These are phyloP conservation scores for Apotomis betuletana DNA, from an alignment of 2,888 invertebrate genomes.

Conservation along the genomic window DNA sequence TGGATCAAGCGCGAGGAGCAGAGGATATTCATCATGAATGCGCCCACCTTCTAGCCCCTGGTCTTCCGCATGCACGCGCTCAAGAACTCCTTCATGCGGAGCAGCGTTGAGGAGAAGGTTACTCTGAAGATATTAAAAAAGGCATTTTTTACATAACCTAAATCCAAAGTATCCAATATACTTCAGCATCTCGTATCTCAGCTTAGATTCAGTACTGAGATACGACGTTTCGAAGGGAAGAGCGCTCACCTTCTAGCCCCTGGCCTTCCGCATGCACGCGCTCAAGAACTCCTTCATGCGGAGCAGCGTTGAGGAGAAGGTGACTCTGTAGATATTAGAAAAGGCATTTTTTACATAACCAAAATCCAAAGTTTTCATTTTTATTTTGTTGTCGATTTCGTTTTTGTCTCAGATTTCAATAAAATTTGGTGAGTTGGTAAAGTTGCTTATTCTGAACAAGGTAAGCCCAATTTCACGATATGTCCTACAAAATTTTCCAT, in stretches of 20 bases:
- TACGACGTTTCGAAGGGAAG: conserved; percentile 70
- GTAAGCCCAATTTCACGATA: no score
- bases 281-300: conserved; percentile 62
- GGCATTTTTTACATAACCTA: no score
- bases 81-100: conserved; percentile 58
- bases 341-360: not conserved
- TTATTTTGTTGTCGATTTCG: no score
- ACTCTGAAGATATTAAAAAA: not conserved
- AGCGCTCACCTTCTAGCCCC: conserved; percentile 89
- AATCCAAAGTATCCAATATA: no score
- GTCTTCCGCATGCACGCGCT: conserved; percentile 58
- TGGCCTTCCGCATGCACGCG: conserved; percentile 56
- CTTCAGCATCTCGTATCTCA: no score
- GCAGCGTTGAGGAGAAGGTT: conserved; percentile 55
- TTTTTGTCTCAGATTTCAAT: no score
- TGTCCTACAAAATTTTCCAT: no score
- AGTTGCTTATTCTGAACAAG: no score
- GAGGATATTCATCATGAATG: conserved; percentile 93
- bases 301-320: conserved; percentile 56
- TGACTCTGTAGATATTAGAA: not conserved
- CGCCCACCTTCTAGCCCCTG: conserved; percentile 87
- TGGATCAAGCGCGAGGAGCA: conserved; percentile 83
- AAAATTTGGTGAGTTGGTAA: no score
- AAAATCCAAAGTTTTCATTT: not conserved
- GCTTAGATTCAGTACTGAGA: no score